Conservation (phyloP, 2,113 vertebrate species). For the Struthio camelus region DNA sequence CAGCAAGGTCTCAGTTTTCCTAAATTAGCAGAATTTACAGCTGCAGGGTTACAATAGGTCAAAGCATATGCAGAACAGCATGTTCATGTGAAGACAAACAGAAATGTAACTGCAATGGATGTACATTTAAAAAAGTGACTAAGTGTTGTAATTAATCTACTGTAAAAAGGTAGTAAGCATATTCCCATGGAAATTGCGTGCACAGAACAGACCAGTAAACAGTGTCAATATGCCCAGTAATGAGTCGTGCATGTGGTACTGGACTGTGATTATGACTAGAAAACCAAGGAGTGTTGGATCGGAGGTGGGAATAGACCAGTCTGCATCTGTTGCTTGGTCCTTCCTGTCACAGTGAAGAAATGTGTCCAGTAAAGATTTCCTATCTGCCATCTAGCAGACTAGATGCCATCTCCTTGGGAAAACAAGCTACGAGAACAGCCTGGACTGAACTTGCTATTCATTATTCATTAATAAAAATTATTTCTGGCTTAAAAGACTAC, state of each 20-base stretch:
- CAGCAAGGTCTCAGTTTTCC: background rate
- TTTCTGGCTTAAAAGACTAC: background rate
- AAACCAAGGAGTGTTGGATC: background rate
- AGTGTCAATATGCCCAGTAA: background rate
- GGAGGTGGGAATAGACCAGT: background rate
- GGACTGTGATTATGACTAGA: background rate
- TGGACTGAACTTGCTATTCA: background rate
- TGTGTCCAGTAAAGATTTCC: background rate
- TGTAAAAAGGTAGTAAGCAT: background rate
- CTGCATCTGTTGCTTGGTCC: background rate
- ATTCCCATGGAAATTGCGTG: background rate
- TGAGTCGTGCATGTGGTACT: background rate
- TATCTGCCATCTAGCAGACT: background rate
- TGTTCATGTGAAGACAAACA: background rate
- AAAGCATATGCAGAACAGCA: background rate
- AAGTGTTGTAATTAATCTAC: background rate
- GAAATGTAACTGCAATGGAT: background rate
- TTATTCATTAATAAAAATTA: background rate
- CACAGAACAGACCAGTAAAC: background rate
- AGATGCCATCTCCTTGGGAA: background rate
- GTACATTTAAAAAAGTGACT: background rate
- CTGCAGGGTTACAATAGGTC: background rate
- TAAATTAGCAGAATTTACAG: background rate
- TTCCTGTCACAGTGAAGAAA: background rate
- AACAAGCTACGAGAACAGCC: background rate